Evolutionary conservation across 2,797 vertebrate genomes (phyloP).

Genomic region (Spinus olivaceus): DNA sequence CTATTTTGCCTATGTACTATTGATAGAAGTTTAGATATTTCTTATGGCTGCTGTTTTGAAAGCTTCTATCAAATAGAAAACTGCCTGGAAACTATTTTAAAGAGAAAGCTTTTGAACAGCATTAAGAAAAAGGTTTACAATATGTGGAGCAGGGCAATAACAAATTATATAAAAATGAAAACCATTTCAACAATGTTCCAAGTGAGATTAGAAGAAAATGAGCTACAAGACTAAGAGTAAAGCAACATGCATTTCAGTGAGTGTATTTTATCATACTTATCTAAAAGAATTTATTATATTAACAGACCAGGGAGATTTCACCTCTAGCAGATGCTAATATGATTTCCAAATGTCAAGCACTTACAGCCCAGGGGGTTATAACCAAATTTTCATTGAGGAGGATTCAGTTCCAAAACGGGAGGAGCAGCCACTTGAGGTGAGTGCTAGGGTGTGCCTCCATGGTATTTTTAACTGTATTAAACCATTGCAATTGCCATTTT

Average conservation of each 20-base stretch:
- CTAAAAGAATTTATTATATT: not conserved
- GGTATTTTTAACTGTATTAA: not conserved
- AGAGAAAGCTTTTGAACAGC: not conserved
- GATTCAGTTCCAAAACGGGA: not conserved
- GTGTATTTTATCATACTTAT: not conserved
- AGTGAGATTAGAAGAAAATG: not conserved
- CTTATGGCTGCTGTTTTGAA: not conserved
- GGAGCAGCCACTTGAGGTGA: not conserved
- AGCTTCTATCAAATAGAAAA: not conserved
- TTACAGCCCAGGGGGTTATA: not conserved
- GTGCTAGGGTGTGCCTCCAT: not conserved
- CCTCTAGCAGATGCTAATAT: not conserved
- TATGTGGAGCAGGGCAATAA: not conserved
- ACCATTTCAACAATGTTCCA: not conserved
- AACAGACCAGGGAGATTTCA: not conserved
- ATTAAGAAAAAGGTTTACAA: not conserved
- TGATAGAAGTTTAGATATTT: not conserved
- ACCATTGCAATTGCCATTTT: not conserved
- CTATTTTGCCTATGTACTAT: not conserved
- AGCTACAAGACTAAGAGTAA: not conserved
- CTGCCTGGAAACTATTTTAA: not conserved
- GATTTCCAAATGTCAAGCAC: not conserved
- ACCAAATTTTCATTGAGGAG: not conserved
- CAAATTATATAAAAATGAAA: not conserved
- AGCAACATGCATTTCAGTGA: not conserved